phyloP scores from a whole-genome alignment of 1,140 invertebrate species.

The Mamestra configurata region DNA sequence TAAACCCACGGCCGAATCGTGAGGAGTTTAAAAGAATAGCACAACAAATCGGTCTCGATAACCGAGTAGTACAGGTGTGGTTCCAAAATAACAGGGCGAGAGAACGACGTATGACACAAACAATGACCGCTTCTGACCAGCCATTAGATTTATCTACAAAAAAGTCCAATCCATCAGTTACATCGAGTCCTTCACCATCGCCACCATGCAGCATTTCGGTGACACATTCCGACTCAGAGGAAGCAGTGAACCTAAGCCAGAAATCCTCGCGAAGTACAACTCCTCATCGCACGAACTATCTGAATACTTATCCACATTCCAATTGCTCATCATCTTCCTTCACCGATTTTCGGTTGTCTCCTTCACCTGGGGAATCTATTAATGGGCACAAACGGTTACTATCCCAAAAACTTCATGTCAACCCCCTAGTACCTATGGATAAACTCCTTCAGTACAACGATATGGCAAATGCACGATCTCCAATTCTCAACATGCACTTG shows the following conservation, averaged over 20 bases:
- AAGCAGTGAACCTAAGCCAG: constrained; percentile 92
- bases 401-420: constrained; percentile 74
- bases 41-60: constrained; percentile 95
- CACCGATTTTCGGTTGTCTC: constrained; percentile 85
- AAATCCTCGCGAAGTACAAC: constrained; percentile 91
- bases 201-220: constrained; percentile 89
- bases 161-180: constrained; percentile 88
- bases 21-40: constrained; percentile 97
- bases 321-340: constrained; percentile 87
- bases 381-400: constrained; percentile 77
- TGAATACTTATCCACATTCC: constrained; percentile 88
- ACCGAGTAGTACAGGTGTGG: constrained; percentile 98
- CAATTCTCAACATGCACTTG: constrained; percentile 87
- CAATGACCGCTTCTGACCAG: constrained; percentile 90
- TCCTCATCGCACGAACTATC: constrained; percentile 85
- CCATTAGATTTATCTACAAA: constrained; percentile 96
- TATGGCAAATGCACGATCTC: constrained; percentile 85
- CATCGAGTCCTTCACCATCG: constrained; percentile 89
- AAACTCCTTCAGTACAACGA: constrained; percentile 90
- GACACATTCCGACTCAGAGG: constrained; percentile 90
- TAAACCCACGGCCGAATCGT: constrained; percentile 97
- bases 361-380: constrained; percentile 86
- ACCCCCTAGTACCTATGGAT: constrained; percentile 88
- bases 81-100: constrained; percentile 99
- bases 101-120: constrained; percentile 92